Percentiles rank a stretch among this genome's conserved stretches.
phyloP scores from a whole-genome alignment of 2,797 vertebrate species.

The Squalus acanthias region DNA sequence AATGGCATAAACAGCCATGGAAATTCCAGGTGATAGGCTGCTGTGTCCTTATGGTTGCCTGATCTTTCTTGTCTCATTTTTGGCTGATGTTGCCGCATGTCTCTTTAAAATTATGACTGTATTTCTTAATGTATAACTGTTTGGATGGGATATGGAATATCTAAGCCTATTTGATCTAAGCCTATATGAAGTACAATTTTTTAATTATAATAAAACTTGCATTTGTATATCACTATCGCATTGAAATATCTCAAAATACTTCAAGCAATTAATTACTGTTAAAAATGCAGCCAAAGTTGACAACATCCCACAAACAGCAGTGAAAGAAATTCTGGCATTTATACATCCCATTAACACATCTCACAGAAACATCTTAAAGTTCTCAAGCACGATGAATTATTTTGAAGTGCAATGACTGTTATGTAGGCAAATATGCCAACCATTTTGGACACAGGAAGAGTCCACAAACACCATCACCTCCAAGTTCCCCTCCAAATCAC shows the following conservation, averaged over 20 bases:
- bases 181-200: too few relatives aligned
- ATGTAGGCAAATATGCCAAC: too few relatives aligned
- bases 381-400: too few relatives aligned
- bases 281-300: background rate
- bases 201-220: background rate
- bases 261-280: background rate
- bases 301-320: background rate
- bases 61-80: background rate
- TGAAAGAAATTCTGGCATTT: background rate
- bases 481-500: too few relatives aligned
- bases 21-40: background rate
- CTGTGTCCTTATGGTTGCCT: background rate
- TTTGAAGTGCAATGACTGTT: too few relatives aligned
- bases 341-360: too few relatives aligned
- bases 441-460: too few relatives aligned
- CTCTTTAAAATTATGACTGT: too few relatives aligned
- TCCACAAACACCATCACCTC: too few relatives aligned
- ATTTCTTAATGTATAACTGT: background rate
- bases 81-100: too few relatives aligned
- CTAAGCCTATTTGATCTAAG: too few relatives aligned
- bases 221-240: background rate
- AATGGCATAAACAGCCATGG: background rate
- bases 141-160: background rate
- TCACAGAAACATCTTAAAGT: too few relatives aligned
- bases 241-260: background rate